phyloP scores from a whole-genome alignment of 2,113 vertebrate species.

The Mungos mungo region DNA sequence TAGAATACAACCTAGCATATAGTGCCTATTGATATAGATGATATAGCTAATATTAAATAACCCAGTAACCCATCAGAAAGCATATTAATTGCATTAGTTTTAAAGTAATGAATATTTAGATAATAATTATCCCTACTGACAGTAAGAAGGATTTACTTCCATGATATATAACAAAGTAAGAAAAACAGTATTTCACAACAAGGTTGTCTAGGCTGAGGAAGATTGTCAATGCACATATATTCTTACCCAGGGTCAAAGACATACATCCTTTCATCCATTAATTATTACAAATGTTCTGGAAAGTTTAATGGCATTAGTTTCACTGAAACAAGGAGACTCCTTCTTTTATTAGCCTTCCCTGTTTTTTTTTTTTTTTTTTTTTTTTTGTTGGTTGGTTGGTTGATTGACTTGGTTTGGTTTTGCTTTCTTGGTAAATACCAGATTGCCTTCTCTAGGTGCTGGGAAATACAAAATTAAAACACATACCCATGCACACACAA shows the following conservation, averaged over 20 bases:
- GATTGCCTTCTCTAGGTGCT: neutral
- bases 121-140: neutral
- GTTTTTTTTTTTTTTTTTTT: neutral
- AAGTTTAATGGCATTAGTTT: neutral
- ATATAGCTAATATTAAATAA: neutral
- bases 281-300: neutral
- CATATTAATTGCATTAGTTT: neutral
- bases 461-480: conserved; percentile 30
- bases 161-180: neutral
- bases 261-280: neutral
- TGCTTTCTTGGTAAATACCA: neutral
- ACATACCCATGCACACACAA: neutral
- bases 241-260: neutral
- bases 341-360: neutral
- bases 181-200: neutral
- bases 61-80: neutral
- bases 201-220: neutral
- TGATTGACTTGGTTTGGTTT: neutral
- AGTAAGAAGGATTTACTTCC: neutral
- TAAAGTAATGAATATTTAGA: neutral
- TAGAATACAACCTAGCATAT: neutral
- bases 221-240: neutral
- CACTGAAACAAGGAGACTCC: neutral
- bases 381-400: neutral
- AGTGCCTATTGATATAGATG: neutral